Evolutionary conservation across 2,797 vertebrate genomes (phyloP), one percentile per base, ranked within the genome.

Genomic region (Falco cherrug): DNA sequence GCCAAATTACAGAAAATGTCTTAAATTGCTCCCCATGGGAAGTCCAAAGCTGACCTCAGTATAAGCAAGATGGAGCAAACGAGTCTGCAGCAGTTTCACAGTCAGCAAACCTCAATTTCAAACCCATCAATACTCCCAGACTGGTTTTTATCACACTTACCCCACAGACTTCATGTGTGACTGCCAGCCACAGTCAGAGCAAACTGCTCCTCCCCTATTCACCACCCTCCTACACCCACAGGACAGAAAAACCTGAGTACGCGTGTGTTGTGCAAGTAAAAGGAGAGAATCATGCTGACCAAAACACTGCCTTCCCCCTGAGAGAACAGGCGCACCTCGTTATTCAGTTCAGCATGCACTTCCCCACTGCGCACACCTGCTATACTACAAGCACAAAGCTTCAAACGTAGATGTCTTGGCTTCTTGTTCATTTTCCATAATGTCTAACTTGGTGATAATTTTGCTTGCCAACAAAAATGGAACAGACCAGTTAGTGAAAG

Each of bases 231-330:
- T 57, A 29, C 13, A 24, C n/a, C 9, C 20, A 12, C 17, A 74
- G 51, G 24, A 41, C 14, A 7, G 8, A 47, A 75, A n/a, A 69
- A 2, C 39, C 61, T 51, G 1, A 2, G 11, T 53, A 14, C 0
- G 0, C 1, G 1, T 35, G 39, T 16, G 31, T 11, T 53, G 45
- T 15, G 43, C 0, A 1, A 53, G 9, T 3, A 54, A 39, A 41
- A n/a, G 28, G 22, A 37, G 48, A 77, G 68, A 79, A 29, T 24
- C 16, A 18, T 10, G 1, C 14, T 47, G 60, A 71, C 47, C 9
- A 0, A 51, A 84, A 37, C 14, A 4, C 45, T 48, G 45, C 43
- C 54, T 63, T 63, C n/a, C 15, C 19, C 19, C 53, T 1, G 2
- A 26, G 22, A 54, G 35, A 80, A 15, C 20, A 74, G 54, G 28